Evolutionary conservation across 2,888 invertebrate species (phyloP), one percentile per base, ranked within the genome.

Genomic region (Cantharis lateralis): DNA sequence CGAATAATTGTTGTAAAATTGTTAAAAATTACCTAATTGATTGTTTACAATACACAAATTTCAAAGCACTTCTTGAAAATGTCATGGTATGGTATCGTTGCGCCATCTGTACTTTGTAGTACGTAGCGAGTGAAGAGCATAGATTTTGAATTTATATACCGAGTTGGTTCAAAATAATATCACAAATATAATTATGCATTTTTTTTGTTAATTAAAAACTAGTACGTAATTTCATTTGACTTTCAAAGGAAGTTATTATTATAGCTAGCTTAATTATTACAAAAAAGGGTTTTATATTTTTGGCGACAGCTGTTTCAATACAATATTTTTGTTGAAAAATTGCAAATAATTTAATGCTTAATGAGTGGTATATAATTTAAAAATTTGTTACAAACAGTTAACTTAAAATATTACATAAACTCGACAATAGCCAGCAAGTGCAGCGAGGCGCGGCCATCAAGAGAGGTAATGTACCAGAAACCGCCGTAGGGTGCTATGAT

Each of bases 391-490:
- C 24, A 66, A 24, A n/a, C 24, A n/a, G 13, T 66, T 66, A 66
- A 66, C 20, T 20, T 66, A 66, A 66, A 66, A 48, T 48, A 48
- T 48, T n/a, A 48, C 24, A 24, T 66, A 66, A 66, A 66, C 64
- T 66, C 64, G 64, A 66, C 24, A 66, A 66, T n/a, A 76, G 69
- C 72, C 78, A 79, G 79, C 80, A 78, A 80, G 78, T 75, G 81
- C 82, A 81, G 77, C 78, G 81, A 80, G 80, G 81, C 79, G 79
- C 80, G 71, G 81, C 84, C 84, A 86, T 86, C 85, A 85, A 83
- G 78, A 77, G 82, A 82, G 82, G 84, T 86, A 86, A 86, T 86
- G 86, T 86, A 85, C 84, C 86, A 85, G 84, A 85, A 86, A 86
- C 84, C 84, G 82, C 85, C 81, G 81, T 84, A 83, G 85, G 85